Evolutionary conservation across 2,797 vertebrate species (phyloP), one percentile per base, ranked within the genome.

Genomic region (Enteromius anoplus): DNA sequence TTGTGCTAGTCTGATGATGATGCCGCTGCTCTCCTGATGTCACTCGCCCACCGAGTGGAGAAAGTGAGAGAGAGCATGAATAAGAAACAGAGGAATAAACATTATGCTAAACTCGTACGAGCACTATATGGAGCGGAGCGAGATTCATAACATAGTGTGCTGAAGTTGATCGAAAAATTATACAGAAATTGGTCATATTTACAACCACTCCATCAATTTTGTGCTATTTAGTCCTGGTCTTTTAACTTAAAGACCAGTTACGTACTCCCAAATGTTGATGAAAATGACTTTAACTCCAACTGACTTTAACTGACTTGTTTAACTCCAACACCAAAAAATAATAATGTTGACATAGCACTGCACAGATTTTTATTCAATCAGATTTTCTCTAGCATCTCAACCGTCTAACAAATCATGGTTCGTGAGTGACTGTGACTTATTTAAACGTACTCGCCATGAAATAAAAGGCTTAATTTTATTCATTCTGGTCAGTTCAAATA

Each of bases 1-100:
- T 86, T 86, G 86, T 85, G 86, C 78, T 83, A 66, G 84, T 87
- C 85, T 86, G 80, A 82, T 84, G 82, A 82, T 80, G 80, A 85
- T 87, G 81, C 66, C 73, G 72, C 84, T 71, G 81, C 75, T 84
- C 84, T 83, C 72, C 85, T 84, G 75, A 49, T 78, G 83, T 51
- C 72, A 88, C 82, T 85, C 58, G 68, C 84, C 73, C 73, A 81
- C 73, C 68, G 47, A 72, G 62, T 53, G 75, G 45, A 85, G 73
- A 66, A 65, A 84, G 68, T 80, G 34, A 83, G 62, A 55, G 78
- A 81, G 82, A 81, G 53, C 42, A 75, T 40, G 29, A 76, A 60
- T 26, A 78, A 66, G 49, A 78, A 72, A 68, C 40, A 83, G 69
- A 69, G 37, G 53, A 49, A 21, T 40, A 76, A 76, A 82, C 72